Evolutionary conservation across 37 sponge, comb jelly and placozoan genomes (phyloP), one percentile per base, ranked within the genome.

Genomic region (Eunapius fragilis): DNA sequence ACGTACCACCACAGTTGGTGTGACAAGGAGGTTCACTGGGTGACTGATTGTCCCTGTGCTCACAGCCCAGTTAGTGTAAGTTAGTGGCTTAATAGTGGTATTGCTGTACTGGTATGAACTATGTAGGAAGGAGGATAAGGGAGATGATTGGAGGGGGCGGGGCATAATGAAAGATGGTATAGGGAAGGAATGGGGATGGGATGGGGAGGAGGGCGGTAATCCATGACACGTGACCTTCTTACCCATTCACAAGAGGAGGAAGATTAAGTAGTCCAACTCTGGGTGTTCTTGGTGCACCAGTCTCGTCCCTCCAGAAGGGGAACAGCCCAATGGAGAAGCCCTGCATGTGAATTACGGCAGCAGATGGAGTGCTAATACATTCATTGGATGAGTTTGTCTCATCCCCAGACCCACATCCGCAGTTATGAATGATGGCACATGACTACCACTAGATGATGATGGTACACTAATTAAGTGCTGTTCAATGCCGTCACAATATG

Each of bases 271-370:
- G 41, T 34, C 31, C 35, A 31, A 77, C n/a, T 75, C 96, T 69
- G 49, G 82, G 88, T 77, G 96, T 93, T 25, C 96, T 30, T 27
- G 96, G 96, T 0, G 76, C 75, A 2, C 89, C 92, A 67, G 32
- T 36, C 36, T 87, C 58, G 67, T 96, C 89, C 27, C 89, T 86
- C 88, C 86, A 96, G 49, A 87, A 96, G 23, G 96, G 77, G 72
- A 92, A 96, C 74, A 93, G 90, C 19, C 27, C 23, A 26, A 31
- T 34, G 33, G 85, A 36, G 26, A 92, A 88, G 10, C 67, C 58
- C 58, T 58, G 58, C 14, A 45, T 17, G 22, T 13, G 19, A 58
- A 58, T 12, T 12, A n/a, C n/a, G n/a, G n/a, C n/a, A n/a, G n/a
- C n/a, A n/a, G n/a, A n/a, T n/a, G n/a, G n/a, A n/a, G n/a, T n/a